Base-by-base conservation (phyloP, 1,140 invertebrate genomes). In the Aradophagus sp. region DNA sequence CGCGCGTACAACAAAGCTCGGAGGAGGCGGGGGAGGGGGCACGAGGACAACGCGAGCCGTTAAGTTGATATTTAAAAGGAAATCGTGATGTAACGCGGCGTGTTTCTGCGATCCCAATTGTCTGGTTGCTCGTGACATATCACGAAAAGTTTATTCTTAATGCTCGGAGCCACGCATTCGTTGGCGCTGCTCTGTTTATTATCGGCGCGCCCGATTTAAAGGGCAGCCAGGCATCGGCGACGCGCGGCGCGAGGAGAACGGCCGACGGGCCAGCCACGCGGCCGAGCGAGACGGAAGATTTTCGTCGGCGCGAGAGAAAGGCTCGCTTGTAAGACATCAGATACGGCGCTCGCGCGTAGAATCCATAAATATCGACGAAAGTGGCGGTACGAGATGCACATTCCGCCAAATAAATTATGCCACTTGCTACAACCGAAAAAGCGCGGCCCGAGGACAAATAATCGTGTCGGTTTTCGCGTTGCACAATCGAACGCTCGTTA, bases 131-230 rank as follows among this genome's bases (percentile, higher is more conserved):
- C 62, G 69, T 80, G 79, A 77, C 78, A 79, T 79, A 80, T 81
- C 79, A 80, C 78, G 78, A 81, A 79, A 80, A 71, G 76, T 78
- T 79, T 80, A 76, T 63, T 69, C 75, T 75, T 75, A 75, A 78
- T 74, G 61, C 67, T 58, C 16, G n/a, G 53, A 55, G 39, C 55
- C 23, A 39, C 56, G 63, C 52, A 34, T 42, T 53, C 52, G 34
- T 34, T 29, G 56, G 31, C 48, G 62, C 23, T 65, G 53, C 67
- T 66, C 45, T 44, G 73, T 67, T 77, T 78, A 79, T 78, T 79
- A 77, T 65, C 58, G 58, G 42, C 42, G 52, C 45, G 36, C 36
- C 59, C 45, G 55, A 44, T 61, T 62, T 69, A 69, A 69, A 69
- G 66, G 52, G 66, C 58, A 69, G n/a, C 27, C 27, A 41, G 29